Evolutionary conservation across 2,113 vertebrate genomes (phyloP).

Genomic region (Egretta garzetta): DNA sequence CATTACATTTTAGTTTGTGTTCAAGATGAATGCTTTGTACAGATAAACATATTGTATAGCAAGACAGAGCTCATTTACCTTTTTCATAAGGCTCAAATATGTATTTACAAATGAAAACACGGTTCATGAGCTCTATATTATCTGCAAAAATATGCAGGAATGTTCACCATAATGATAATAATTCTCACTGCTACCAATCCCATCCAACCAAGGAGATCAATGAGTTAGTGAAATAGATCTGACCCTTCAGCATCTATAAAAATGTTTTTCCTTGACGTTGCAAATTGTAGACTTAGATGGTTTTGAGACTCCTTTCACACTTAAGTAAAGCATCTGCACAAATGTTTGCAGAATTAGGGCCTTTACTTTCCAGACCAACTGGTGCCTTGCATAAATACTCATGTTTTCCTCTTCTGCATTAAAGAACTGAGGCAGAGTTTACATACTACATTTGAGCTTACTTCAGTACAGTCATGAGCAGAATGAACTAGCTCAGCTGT

Average conservation of each 20-base stretch:
- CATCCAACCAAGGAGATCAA: slow-evolving; percentile 1
- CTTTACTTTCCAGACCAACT: neutral
- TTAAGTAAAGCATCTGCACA: neutral
- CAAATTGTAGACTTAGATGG: neutral
- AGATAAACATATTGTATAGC: neutral
- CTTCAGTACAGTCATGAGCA: neutral
- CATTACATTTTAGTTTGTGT: neutral
- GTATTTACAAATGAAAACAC: neutral
- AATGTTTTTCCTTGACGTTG: neutral
- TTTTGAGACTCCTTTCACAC: neutral
- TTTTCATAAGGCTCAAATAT: neutral
- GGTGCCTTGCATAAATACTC: neutral
- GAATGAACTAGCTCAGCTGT: neutral
- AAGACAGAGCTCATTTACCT: neutral
- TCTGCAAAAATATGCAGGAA: neutral
- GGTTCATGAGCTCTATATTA: neutral
- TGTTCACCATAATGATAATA: neutral
- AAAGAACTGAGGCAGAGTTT: neutral
- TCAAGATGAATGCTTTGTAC: neutral
- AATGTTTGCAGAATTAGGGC: neutral
- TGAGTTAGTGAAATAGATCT: neutral
- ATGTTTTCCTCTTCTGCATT: neutral
- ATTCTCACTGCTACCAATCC: neutral
- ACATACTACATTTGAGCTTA: neutral
- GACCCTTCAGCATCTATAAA: neutral